phyloP scores from a whole-genome alignment of 2,797 vertebrate genomes.

The Astyanax mexicanus region DNA sequence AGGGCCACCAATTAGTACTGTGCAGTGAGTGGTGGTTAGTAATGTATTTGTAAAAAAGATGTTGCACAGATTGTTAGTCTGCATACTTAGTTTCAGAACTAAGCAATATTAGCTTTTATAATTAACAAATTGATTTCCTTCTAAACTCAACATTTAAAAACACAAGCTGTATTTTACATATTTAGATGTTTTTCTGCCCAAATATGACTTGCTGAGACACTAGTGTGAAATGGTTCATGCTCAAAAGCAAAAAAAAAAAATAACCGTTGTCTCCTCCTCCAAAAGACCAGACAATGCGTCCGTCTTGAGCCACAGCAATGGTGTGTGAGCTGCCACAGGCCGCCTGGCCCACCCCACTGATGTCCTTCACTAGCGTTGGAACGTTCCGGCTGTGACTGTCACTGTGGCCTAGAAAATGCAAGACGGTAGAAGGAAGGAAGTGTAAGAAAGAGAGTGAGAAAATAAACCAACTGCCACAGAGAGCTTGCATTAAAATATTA shows the following conservation, averaged over 20 bases:
- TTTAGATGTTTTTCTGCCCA: background rate
- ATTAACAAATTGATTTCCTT: too few species aligned
- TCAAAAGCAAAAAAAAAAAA: conserved; percentile 13
- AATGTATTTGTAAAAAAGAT: too few species aligned
- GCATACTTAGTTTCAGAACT: too few species aligned
- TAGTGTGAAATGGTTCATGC: background rate
- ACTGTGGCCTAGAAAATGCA: conserved; percentile 76
- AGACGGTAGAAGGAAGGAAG: background rate
- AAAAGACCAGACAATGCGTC: conserved; percentile 84
- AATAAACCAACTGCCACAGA: background rate
- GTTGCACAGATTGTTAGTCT: too few species aligned
- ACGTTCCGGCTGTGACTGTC: conserved; percentile 87
- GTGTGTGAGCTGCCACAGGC: conserved; percentile 86
- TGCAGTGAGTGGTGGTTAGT: too few species aligned
- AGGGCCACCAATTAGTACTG: too few species aligned
- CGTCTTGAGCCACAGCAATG: conserved; percentile 83
- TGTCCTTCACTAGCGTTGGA: conserved; percentile 85
- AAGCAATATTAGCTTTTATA: too few species aligned
- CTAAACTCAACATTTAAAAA: too few species aligned
- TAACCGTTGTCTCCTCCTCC: conserved; percentile 85
- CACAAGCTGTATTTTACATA: too few species aligned
- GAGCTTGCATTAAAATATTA: too few species aligned
- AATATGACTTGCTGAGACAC: background rate
- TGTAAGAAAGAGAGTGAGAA: background rate
- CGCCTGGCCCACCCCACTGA: conserved; percentile 84